These are phyloP conservation scores for Mactromeris polynyma DNA, from an alignment of 2,888 invertebrate genomes.

Conservation along the genomic window DNA sequence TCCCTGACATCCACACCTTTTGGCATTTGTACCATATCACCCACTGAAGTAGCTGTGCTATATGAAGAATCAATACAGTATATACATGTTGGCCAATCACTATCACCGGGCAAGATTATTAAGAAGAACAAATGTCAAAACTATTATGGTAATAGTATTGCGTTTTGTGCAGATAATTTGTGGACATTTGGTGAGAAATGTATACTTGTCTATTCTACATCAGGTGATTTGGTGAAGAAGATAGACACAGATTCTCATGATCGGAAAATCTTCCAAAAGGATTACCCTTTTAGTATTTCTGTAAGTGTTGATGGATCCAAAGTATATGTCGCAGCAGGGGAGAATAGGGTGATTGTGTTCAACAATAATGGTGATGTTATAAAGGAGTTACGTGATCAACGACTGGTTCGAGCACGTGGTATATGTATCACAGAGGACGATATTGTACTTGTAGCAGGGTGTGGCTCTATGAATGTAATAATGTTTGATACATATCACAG, in stretches of 20 bases:
- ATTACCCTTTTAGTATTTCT: neutral
- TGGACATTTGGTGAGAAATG: neutral
- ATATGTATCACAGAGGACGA: neutral
- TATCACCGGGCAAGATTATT: neutral
- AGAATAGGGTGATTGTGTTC: neutral
- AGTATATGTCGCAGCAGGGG: neutral
- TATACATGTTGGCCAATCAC: neutral
- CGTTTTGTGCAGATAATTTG: neutral
- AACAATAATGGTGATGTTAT: neutral
- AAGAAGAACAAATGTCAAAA: neutral
- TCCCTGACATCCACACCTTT: neutral
- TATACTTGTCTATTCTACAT: neutral
- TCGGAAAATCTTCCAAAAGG: neutral
- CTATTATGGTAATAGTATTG: neutral
- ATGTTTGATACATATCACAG: slow-evolving; percentile 1
- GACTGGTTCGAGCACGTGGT: neutral
- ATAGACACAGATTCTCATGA: neutral
- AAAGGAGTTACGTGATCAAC: neutral
- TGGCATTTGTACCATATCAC: neutral
- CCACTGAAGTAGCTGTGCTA: slow-evolving; percentile 7
- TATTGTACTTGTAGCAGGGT: neutral
- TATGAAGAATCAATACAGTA: neutral
- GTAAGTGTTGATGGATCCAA: neutral
- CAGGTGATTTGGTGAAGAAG: neutral
- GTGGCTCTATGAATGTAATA: neutral